These are phyloP conservation scores for Dynastes grantii DNA, from an alignment of 2,888 invertebrate genomes.

Conservation along the genomic window DNA sequence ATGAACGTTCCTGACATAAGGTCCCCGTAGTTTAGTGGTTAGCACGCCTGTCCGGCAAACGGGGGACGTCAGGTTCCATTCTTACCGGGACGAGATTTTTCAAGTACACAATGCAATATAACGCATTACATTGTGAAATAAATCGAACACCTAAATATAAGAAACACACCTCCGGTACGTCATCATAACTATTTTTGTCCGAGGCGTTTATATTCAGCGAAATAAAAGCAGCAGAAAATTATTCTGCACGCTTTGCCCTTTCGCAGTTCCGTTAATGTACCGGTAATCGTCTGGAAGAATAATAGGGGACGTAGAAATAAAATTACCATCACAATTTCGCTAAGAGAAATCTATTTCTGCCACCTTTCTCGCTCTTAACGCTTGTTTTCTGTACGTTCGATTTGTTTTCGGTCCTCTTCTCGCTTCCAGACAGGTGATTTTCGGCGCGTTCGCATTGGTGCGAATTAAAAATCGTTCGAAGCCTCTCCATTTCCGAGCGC, in stretches of 20 bases:
- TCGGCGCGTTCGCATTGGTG: background rate
- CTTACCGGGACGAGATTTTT: no score
- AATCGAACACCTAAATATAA: no score
- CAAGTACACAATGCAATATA: no score
- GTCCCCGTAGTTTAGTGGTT: no score
- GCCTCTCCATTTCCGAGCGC: conserved; percentile 23
- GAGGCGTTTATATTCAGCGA: background rate
- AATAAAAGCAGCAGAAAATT: conserved; percentile 10
- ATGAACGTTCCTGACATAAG: no score
- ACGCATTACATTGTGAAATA: no score
- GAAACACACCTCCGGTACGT: no score
- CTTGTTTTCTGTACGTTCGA: conserved; percentile 12
- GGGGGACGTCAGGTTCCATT: no score
- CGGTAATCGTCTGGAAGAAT: conserved; percentile 45
- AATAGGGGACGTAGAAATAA: conserved; percentile 26
- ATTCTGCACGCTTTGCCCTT: conserved; percentile 12
- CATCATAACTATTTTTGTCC: no score
- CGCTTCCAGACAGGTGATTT: background rate
- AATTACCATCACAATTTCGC: conserved; percentile 34
- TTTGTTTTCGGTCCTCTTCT: conserved; percentile 1
- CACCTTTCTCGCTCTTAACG: background rate
- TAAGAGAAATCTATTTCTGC: conserved; percentile 28
- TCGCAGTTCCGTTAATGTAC: conserved; percentile 35
- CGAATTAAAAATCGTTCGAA: conserved; percentile 30
- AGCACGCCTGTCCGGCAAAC: no score